Conservation (phyloP, 1,140 invertebrate genomes). For the Scaptomyza graminum region DNA sequence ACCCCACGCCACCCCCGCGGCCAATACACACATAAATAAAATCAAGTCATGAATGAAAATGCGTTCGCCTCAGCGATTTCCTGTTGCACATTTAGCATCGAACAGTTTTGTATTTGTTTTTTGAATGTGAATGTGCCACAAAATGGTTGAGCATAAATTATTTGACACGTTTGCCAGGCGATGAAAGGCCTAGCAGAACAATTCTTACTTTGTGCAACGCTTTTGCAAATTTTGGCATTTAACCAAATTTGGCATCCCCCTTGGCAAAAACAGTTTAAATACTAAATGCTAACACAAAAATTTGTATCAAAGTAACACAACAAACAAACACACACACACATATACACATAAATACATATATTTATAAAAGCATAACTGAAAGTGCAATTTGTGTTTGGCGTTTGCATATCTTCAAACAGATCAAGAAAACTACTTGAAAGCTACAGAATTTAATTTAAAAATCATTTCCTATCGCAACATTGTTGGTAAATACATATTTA, state of each 20-base stretch:
- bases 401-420: not conserved
- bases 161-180: conserved; percentile 52
- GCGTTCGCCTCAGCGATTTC: conserved; percentile 78
- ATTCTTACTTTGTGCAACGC: conserved; percentile 25
- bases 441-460: not conserved
- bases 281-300: not conserved
- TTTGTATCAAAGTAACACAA: conserved; percentile 26
- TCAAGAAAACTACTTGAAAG: not conserved
- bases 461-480: not conserved
- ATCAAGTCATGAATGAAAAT: conserved; percentile 81
- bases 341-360: not conserved
- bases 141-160: conserved; percentile 66
- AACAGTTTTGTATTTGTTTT: conserved; percentile 10
- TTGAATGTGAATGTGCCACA: conserved; percentile 29
- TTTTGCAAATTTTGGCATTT: conserved; percentile 20
- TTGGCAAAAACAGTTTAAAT: not conserved
- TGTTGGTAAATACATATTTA: not conserved
- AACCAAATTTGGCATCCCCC: not conserved
- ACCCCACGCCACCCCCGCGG: conserved; percentile 5
- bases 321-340: not conserved
- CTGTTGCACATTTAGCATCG: conserved; percentile 50
- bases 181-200: conserved; percentile 38
- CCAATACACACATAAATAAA: conserved; percentile 63
- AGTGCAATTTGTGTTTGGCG: conserved; percentile 19
- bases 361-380: conserved; percentile 32